Evolutionary conservation across 1,140 invertebrate genomes (phyloP), one percentile per base, ranked within the genome.

Genomic region (Aphelinus certus): DNA sequence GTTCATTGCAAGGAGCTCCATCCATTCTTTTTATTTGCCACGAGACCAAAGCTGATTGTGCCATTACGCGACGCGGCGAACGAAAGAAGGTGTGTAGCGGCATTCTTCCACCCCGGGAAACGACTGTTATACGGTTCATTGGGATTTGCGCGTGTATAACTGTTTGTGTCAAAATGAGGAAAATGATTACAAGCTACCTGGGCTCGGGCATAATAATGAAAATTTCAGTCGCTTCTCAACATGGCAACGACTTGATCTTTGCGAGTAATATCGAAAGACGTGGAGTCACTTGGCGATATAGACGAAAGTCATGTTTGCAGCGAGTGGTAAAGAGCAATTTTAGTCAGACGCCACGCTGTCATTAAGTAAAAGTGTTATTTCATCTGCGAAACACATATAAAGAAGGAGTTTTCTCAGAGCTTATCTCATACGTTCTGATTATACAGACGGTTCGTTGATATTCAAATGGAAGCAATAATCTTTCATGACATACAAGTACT

Each of bases 121-220:
- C 26, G 26, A 0, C 26, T 26, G 26, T 26, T 26, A 26, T 0
- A n/a, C 58, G 43, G 43, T 58, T 68, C 58, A 68, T 68, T 68
- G 66, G 58, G 58, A 68, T 68, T 58, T 26, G 66, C 56, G 4
- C 45, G n/a, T 3, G 5, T 47, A 3, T 10, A 3, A 10, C 43
- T 64, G 61, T 71, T 62, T 71, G 7, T 53, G 48, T 62, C 57
- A 49, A 72, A 63, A 53, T 66, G 53, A 47, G 51, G 58, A 68
- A 58, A 7, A 58, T 26, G 26, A 26, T 68, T 47, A 45, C 48
- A 42, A 4, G 26, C 26, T 26, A 26, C 26, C 26, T 26, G 26
- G 0, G 26, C 26, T 26, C 26, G 26, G 7, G 7, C n/a, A 45
- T 43, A 58, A 68, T 68, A 68, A 58, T 68, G 56, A 58, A 68